A percentile compares a stretch with the other conserved stretches of the same genome.
phyloP scores from a whole-genome alignment of 2,888 invertebrate species.

The Diarsia brunnea region DNA sequence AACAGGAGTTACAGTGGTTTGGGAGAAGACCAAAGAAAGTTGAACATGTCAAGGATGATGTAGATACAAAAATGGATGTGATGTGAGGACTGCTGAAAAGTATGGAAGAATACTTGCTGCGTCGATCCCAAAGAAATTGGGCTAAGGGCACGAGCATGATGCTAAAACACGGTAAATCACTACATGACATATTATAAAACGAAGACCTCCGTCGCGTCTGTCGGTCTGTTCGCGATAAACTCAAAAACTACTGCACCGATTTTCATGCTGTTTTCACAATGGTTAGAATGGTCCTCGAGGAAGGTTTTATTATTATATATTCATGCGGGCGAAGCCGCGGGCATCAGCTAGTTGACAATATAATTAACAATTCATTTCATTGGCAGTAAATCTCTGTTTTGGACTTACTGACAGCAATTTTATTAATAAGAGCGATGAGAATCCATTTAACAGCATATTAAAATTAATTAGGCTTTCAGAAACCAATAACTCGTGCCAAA shows the following conservation, averaged over 20 bases:
- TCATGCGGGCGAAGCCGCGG: too few relatives aligned
- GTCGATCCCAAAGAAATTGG: background rate
- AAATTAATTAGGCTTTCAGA: slow-evolving; percentile 2
- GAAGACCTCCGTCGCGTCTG: too few relatives aligned
- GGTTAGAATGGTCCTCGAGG: too few relatives aligned
- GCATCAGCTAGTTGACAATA: background rate
- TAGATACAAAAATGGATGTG: too few relatives aligned
- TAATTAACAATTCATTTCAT: background rate
- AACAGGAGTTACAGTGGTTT: too few relatives aligned
- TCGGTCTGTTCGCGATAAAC: too few relatives aligned
- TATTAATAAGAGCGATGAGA: background rate
- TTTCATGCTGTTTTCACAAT: too few relatives aligned
- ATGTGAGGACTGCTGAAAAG: too few relatives aligned
- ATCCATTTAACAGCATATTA: background rate
- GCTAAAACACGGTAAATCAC: background rate
- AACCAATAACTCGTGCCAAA: background rate
- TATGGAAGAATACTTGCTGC: background rate
- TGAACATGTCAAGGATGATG: background rate
- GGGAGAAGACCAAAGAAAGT: background rate
- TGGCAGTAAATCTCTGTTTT: background rate
- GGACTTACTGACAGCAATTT: background rate
- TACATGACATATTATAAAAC: too few relatives aligned
- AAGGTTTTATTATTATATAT: too few relatives aligned
- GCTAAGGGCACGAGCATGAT: background rate
- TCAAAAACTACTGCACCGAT: too few relatives aligned